Evolutionary conservation across 1,140 invertebrate species (phyloP).

Genomic region (Cotesia vestalis): DNA sequence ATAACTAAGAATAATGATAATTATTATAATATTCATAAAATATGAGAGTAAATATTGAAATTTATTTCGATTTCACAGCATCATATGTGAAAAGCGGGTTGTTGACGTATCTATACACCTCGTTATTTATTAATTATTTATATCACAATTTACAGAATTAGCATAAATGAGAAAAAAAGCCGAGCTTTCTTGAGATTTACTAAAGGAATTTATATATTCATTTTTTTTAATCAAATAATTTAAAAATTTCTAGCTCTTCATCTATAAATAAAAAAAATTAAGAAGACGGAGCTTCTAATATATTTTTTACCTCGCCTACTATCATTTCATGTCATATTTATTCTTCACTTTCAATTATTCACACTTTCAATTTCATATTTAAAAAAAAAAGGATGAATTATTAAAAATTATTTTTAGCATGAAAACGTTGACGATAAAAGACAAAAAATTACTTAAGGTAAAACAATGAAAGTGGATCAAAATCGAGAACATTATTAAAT

Average conservation of each 20-base stretch:
- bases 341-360: slow-evolving; percentile 7
- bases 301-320: slow-evolving; percentile 29
- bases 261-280: slow-evolving; percentile 44
- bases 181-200: slow-evolving; percentile 9
- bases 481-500: not conserved
- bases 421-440: not conserved
- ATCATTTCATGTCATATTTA: slow-evolving; percentile 35
- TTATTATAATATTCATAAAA: slow-evolving; percentile 30
- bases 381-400: too few species aligned
- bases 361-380: not conserved
- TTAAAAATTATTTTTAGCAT: slow-evolving; percentile 9
- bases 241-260: slow-evolving; percentile 36
- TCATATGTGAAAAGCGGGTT: slow-evolving; percentile 28
- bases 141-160: slow-evolving; percentile 68
- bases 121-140: slow-evolving; percentile 62
- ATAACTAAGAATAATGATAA: not conserved
- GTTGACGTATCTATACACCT: slow-evolving; percentile 61
- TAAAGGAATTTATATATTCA: not conserved
- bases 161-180: slow-evolving; percentile 21
- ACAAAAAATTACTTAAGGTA: not conserved
- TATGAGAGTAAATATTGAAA: slow-evolving; percentile 55
- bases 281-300: slow-evolving; percentile 45
- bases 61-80: slow-evolving; percentile 50
- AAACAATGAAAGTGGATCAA: slow-evolving; percentile 6
- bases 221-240: slow-evolving; percentile 42